Base-by-base conservation (phyloP, 2,888 invertebrate genomes). In the Perithous albicinctus region DNA sequence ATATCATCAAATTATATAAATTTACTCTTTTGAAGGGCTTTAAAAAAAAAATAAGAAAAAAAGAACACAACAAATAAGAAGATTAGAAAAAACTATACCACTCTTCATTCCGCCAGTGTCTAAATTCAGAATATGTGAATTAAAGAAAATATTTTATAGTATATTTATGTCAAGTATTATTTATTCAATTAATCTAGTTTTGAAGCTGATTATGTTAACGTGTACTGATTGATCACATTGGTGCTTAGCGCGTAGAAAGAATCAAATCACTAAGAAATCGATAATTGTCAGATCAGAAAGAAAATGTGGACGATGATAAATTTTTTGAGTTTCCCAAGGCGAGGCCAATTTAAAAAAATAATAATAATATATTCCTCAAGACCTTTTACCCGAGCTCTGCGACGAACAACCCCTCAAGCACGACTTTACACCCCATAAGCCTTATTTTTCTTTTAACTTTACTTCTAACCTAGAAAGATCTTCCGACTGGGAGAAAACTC, bases 381-480 rank as follows among this genome's bases (percentile, higher is more conserved):
- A 35, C 74, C 26, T 78, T 41, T 51, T 12, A 32, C 15, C 51
- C 63, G 73, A 46, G 82, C 56, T 84, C 78, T 29, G 78, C 51
- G 51, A 18, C 23, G 56, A 59, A 8, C 35, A 56, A 64, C 67
- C 86, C 75, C 85, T 82, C 85, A 75, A 84, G 85, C 88, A 86
- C 90, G 89, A 91, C 91, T 91, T 91, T 91, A 88, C 90, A 91
- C 90, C 91, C 92, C 89, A 88, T 91, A 91, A 92, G 91, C 91
- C 89, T 92, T 92, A 92, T 92, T 92, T 92, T 92, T 92, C 92
- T 91, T 92, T 92, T 90, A 91, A 92, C 91, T 92, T 92, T 90
- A 89, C 89, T 90, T 89, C 89, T 89, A 89, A 90, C 90, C 89
- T 88, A 90, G 89, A 91, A 89, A 64, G 78, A 82, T 82, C 72